Percentiles rank a stretch among this genome's conserved stretches.
Conservation (phyloP, 1,140 invertebrate species). For the Vanessa tameamea region DNA sequence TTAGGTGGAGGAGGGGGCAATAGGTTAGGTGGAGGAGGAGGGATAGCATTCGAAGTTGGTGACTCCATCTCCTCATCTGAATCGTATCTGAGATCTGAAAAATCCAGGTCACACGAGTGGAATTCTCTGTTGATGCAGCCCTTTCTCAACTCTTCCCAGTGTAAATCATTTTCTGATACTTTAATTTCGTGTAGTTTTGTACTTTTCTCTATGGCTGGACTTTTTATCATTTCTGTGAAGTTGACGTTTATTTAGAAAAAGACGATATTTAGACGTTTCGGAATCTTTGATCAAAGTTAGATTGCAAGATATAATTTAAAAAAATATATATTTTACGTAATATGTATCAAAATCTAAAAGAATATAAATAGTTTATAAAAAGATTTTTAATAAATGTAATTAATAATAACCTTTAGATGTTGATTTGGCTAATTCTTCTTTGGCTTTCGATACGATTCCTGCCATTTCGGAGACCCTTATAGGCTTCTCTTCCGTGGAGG, state of each 20-base stretch:
- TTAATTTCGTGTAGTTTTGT: slow-evolving; percentile 86
- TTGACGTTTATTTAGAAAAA: not conserved
- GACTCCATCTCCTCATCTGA: slow-evolving; percentile 86
- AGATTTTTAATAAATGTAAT: slow-evolving; percentile 2
- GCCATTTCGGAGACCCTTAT: slow-evolving; percentile 90
- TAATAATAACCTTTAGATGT: slow-evolving; percentile 82
- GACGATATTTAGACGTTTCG: no score
- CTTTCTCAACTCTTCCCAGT: slow-evolving; percentile 94
- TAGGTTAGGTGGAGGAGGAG: slow-evolving; percentile 87
- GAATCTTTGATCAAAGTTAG: no score
- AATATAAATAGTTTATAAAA: no score
- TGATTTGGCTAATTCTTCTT: slow-evolving; percentile 93
- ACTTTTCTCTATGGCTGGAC: slow-evolving; percentile 83
- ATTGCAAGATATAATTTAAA: no score
- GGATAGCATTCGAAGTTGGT: slow-evolving; percentile 82
- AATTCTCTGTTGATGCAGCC: slow-evolving; percentile 90
- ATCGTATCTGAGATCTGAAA: slow-evolving; percentile 94
- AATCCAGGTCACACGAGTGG: slow-evolving; percentile 97
- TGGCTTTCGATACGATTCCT: slow-evolving; percentile 95
- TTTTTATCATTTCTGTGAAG: slow-evolving; percentile 84
- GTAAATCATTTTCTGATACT: slow-evolving; percentile 95
- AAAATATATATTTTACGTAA: no score
- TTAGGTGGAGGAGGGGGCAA: slow-evolving; percentile 85
- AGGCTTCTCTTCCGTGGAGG: slow-evolving; percentile 78
- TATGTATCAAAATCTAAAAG: no score